Evolutionary conservation across 2,113 vertebrate genomes (phyloP), one percentile per base, ranked within the genome.

Genomic region (Progne subis): DNA sequence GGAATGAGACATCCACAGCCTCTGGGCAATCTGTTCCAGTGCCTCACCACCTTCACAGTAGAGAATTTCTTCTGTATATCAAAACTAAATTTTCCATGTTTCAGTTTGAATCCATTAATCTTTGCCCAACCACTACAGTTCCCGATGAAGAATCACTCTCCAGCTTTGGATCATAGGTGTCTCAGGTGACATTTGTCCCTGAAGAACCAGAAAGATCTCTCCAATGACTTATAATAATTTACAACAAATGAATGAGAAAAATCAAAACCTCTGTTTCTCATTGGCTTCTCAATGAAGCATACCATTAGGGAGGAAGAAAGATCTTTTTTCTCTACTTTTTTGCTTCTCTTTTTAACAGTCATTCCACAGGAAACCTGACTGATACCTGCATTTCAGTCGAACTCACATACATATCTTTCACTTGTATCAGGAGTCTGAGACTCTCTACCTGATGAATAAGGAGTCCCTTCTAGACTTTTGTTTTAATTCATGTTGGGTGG

Each of bases 231-330:
- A 15, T 1, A 19, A 34, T 19, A 55, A 55, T 70, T 79, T 63
- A 12, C 6, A 75, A 20, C 9, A 85, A 92, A 69, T 32, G 1
- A 88, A 46, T 39, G 8, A 74, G 6, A 49, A 68, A 25, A 70
- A 52, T 24, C 5, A 69, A 63, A 82, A 44, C 16, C 0, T 0
- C 2, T 14, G 0, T 20, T 91, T 18, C 6, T 34, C 14, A 29
- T 7, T 71, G 31, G 3, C 2, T 70, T 16, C 32, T 83, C 15
- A 43, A 16, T 14, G 50, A 25, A n/a, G 18, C 14, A 63, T 25
- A 78, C 10, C 16, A 32, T 1, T 2, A 29, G 43, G 23, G 34
- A 86, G 39, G 12, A 77, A 67, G 15, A 74, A 91, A 70, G 10
- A 29, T 6, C 1, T 49, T 61, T 61, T 74, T 43, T 67, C 6